Evolutionary conservation across 1,140 invertebrate species (phyloP).

Genomic region (Microplitis demolitor): DNA sequence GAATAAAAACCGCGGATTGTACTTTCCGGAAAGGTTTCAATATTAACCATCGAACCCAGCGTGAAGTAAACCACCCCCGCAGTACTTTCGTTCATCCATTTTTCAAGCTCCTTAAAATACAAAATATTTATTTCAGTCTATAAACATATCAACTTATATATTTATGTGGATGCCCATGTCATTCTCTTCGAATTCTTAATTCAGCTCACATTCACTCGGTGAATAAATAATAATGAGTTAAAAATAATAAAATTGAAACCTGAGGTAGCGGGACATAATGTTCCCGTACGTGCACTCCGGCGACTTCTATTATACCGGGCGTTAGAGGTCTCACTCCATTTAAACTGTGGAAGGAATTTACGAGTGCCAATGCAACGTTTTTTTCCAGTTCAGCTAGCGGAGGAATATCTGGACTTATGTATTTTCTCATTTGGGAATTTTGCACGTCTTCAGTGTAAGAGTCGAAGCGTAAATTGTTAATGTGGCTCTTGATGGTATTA

Average conservation of each 20-base stretch:
- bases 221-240: too few species aligned
- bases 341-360: constrained; percentile 55
- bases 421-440: constrained; percentile 54
- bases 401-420: constrained; percentile 65
- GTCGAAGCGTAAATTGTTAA: constrained; percentile 13
- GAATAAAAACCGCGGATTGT: constrained; percentile 66
- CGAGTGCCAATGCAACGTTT: constrained; percentile 47
- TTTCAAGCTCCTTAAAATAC: constrained; percentile 65
- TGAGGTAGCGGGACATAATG: constrained; percentile 32
- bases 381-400: constrained; percentile 63
- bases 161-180: too few species aligned
- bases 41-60: constrained; percentile 71
- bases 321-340: constrained; percentile 47
- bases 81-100: constrained; percentile 70
- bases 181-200: too few species aligned
- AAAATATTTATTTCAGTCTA: not conserved
- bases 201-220: too few species aligned
- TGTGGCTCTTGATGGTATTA: constrained; percentile 34
- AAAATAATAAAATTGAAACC: constrained; percentile 24
- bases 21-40: constrained; percentile 65
- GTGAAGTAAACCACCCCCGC: constrained; percentile 75
- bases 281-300: constrained; percentile 52
- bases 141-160: too few species aligned
- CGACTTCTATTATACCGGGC: constrained; percentile 55
- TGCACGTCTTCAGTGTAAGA: constrained; percentile 33